Evolutionary conservation across 2,113 vertebrate genomes (phyloP).

Genomic region (Prietella phreatophila): DNA sequence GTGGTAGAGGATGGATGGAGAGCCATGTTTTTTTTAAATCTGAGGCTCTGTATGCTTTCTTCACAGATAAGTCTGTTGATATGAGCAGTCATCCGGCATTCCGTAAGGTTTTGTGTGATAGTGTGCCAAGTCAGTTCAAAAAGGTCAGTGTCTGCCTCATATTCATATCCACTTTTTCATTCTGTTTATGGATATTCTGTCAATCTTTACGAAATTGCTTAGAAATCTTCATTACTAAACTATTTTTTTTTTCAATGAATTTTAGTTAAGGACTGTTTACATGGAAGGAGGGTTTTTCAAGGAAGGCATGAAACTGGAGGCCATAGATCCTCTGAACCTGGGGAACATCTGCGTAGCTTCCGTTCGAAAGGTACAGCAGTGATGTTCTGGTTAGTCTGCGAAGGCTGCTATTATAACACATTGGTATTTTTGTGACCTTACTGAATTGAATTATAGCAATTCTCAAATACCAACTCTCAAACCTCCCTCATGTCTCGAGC

Average conservation of each 20-base stretch:
- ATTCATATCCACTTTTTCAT: background rate
- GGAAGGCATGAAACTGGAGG: slow-evolving; percentile 93
- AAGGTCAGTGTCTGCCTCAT: slow-evolving; percentile 67
- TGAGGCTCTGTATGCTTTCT: slow-evolving; percentile 5
- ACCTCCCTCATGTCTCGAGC: background rate
- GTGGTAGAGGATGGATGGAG: no score
- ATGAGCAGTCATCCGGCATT: slow-evolving; percentile 77
- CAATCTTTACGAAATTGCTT: slow-evolving; percentile 7
- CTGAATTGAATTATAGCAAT: background rate
- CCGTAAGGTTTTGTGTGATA: slow-evolving; percentile 79
- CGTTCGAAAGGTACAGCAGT: slow-evolving; percentile 81
- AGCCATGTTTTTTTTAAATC: background rate
- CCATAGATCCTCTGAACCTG: slow-evolving; percentile 91
- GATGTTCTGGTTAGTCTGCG: background rate
- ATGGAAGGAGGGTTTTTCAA: slow-evolving; percentile 87
- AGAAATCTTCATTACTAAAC: background rate
- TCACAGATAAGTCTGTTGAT: slow-evolving; percentile 71
- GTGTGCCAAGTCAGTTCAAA: slow-evolving; percentile 79
- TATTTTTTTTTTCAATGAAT: background rate
- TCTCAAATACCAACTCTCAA: background rate
- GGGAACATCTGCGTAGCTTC: slow-evolving; percentile 95
- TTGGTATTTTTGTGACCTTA: background rate
- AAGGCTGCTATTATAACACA: background rate
- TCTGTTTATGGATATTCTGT: background rate
- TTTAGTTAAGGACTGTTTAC: slow-evolving; percentile 86